Conservation (phyloP, 2,888 invertebrate species). For the Limnephilus auricula region DNA sequence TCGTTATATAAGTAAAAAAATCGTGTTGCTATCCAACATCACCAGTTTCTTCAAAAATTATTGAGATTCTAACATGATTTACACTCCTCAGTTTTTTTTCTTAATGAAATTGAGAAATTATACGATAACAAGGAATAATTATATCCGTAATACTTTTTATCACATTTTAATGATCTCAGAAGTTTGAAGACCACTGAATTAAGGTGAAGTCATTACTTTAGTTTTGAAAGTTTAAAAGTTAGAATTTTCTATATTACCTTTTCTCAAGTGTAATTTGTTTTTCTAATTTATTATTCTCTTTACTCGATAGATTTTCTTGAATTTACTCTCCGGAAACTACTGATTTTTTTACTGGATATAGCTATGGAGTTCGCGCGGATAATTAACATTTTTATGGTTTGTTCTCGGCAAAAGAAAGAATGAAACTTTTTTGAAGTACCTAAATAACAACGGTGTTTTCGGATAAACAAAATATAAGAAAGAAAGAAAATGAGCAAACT, state of each 20-base stretch:
- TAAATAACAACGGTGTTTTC: neutral
- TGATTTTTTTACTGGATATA: neutral
- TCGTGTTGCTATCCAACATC: neutral
- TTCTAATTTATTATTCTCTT: neutral
- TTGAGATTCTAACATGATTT: neutral
- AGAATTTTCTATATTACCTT: constrained; percentile 9
- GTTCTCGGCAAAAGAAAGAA: neutral
- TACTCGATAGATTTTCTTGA: neutral
- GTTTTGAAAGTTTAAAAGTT: neutral
- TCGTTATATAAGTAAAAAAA: no score
- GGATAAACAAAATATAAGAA: neutral
- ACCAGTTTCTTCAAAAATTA: neutral
- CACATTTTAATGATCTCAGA: neutral
- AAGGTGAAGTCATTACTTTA: neutral
- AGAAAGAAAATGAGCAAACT: neutral
- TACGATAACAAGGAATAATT: no score
- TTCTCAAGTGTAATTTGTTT: neutral
- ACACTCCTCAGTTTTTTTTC: no score
- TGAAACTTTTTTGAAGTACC: neutral
- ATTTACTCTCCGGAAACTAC: neutral
- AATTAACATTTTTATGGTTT: neutral
- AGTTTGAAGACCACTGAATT: neutral
- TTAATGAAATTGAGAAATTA: no score
- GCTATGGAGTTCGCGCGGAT: neutral
- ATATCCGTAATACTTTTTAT: no score